A percentile compares a stretch with the other conserved stretches of the same genome.
Evolutionary conservation across 2,113 vertebrate species (phyloP).

Genomic region (Raja brachyura): DNA sequence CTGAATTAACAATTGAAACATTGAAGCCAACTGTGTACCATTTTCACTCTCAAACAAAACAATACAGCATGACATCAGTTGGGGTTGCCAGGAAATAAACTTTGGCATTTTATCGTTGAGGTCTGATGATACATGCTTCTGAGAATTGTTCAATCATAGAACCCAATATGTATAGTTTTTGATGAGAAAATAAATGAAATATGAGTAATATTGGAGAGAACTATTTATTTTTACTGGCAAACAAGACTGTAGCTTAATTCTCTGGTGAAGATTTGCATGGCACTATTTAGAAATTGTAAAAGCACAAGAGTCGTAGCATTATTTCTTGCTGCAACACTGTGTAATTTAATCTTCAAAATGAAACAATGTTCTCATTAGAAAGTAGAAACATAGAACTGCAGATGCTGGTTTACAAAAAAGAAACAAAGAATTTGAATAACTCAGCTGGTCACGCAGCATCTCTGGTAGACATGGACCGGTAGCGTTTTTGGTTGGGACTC

Average conservation of each 20-base stretch:
- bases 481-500: too few species aligned
- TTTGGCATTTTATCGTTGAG: neutral
- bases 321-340: neutral
- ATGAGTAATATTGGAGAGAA: neutral
- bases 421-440: too few species aligned
- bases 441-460: too few species aligned
- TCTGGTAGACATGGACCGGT: too few species aligned
- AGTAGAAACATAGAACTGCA: too few species aligned
- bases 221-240: neutral
- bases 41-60: neutral
- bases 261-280: neutral
- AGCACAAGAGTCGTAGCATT: too few species aligned
- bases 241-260: neutral
- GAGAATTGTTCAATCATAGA: neutral
- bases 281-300: neutral
- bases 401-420: too few species aligned
- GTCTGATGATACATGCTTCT: too few species aligned
- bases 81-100: neutral
- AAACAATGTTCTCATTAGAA: too few species aligned
- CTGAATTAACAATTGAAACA: conserved; percentile 4
- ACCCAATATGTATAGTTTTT: neutral
- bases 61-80: neutral
- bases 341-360: conserved; percentile 3
- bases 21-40: neutral
- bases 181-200: neutral